Percentiles rank a stretch among this genome's conserved stretches.
These are phyloP conservation scores for Elgaria multicarinata DNA, from an alignment of 2,113 vertebrate species.

Conservation along the genomic window DNA sequence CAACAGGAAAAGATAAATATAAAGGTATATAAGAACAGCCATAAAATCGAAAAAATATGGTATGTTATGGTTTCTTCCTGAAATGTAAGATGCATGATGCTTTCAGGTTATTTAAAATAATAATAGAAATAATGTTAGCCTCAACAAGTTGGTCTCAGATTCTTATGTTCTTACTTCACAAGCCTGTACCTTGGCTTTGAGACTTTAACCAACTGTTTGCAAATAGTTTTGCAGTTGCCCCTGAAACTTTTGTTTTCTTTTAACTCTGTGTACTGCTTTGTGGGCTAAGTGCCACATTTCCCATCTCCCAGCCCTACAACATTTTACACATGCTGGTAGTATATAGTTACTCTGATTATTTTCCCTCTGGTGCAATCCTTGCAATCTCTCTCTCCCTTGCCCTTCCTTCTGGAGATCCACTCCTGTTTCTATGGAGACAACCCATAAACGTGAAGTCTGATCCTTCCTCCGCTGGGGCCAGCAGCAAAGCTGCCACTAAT, in stretches of 20 bases:
- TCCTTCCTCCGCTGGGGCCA: neutral
- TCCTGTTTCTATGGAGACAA: slow-evolving; percentile 22
- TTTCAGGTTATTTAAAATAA: neutral
- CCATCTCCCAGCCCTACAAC: neutral
- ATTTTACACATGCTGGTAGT: neutral
- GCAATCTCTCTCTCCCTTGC: neutral
- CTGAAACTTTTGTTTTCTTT: neutral
- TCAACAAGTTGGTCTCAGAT: neutral
- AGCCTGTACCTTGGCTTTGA: neutral
- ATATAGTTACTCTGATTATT: neutral
- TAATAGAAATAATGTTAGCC: neutral
- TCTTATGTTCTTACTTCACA: neutral
- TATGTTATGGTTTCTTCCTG: neutral
- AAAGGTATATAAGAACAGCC: too few species aligned
- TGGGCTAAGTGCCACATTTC: neutral
- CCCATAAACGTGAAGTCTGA: slow-evolving; percentile 3
- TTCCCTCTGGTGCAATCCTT: neutral
- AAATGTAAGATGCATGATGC: neutral
- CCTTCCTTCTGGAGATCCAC: neutral
- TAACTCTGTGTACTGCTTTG: neutral
- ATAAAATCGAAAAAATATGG: too few species aligned
- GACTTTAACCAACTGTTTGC: neutral
- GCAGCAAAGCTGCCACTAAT: slow-evolving; percentile 13
- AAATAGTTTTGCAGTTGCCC: neutral
- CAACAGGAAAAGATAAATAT: too few species aligned